Percentiles rank a stretch among this genome's conserved stretches.
Conservation (phyloP, 2,888 invertebrate species). For the Nemotelus nigrinus region DNA sequence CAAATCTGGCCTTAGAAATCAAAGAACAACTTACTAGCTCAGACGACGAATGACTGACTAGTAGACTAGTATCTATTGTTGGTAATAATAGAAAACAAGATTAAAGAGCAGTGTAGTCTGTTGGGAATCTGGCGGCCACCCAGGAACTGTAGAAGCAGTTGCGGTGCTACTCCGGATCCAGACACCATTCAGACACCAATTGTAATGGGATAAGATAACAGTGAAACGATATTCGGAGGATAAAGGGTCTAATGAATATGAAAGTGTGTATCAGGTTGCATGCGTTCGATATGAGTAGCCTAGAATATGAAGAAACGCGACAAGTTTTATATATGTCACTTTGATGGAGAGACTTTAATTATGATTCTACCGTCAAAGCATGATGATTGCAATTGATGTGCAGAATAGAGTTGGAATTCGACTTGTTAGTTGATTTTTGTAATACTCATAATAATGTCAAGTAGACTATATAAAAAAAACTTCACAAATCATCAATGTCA, state of each 20-base stretch:
- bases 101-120: slow-evolving; percentile 8
- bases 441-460: no score
- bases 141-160: background rate
- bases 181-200: slow-evolving; percentile 39
- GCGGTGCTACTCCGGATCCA: slow-evolving; percentile 25
- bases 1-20: slow-evolving; percentile 34
- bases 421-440: no score
- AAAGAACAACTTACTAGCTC: slow-evolving; percentile 2
- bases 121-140: slow-evolving; percentile 24
- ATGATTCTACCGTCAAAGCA: no score
- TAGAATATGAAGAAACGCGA: no score
- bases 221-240: slow-evolving; percentile 31
- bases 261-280: slow-evolving; percentile 16
- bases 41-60: background rate
- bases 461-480: no score
- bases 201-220: slow-evolving; percentile 42
- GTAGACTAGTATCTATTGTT: slow-evolving; percentile 21
- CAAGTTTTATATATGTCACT: no score
- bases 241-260: background rate
- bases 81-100: slow-evolving; percentile 17
- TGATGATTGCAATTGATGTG: no score
- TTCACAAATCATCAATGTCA: no score
- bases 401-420: no score
- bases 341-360: no score
- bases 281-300: background rate